phyloP scores from a whole-genome alignment of 1,140 invertebrate genomes.

The Drosophila guanche region DNA sequence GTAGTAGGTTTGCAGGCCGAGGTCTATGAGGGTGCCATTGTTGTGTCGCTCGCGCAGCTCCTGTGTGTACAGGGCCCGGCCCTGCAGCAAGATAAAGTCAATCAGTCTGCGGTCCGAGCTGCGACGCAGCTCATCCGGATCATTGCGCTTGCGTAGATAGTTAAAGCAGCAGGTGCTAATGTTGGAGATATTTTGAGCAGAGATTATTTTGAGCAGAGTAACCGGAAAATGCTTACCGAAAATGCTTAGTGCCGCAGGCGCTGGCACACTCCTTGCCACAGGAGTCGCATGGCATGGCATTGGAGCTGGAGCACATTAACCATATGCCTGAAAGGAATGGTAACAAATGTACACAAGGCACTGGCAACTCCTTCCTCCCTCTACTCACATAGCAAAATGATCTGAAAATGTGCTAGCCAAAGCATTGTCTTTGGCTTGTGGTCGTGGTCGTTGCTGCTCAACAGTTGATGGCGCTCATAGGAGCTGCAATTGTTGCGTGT shows the following conservation, averaged over 20 bases:
- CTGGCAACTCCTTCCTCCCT: too few relatives aligned
- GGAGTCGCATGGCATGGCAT: constrained; percentile 84
- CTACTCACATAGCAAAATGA: constrained; percentile 60
- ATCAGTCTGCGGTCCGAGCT: constrained; percentile 75
- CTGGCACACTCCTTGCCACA: constrained; percentile 85
- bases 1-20: constrained; percentile 69
- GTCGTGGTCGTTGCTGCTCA: constrained; percentile 42
- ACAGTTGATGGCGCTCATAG: constrained; percentile 44
- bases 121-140: constrained; percentile 67
- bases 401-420: constrained; percentile 54
- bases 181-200: neutral
- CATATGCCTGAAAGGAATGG: constrained; percentile 45
- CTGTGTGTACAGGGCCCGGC: constrained; percentile 70
- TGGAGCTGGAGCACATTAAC: constrained; percentile 43
- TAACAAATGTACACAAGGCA: neutral
- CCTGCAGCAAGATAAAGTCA: constrained; percentile 77
- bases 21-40: constrained; percentile 65
- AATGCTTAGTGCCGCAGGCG: constrained; percentile 85
- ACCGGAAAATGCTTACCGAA: constrained; percentile 65
- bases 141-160: constrained; percentile 76
- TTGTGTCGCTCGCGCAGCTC: constrained; percentile 54
- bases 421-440: constrained; percentile 37
- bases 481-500: constrained; percentile 35
- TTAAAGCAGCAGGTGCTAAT: constrained; percentile 79
- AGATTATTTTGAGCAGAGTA: neutral